phyloP scores from a whole-genome alignment of 2,888 invertebrate species.

The Phyllotreta striolata region DNA sequence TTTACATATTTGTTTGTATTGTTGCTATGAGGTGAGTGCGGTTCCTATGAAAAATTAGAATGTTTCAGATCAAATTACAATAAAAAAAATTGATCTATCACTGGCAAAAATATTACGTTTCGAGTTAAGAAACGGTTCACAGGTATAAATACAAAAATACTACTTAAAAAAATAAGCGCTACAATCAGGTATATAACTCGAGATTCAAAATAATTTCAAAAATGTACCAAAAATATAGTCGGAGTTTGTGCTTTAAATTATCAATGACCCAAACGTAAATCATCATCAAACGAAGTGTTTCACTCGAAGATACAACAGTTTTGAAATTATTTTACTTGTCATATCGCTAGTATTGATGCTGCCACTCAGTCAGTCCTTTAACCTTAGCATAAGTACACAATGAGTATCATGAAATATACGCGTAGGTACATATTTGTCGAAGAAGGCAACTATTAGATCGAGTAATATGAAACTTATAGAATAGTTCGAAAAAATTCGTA shows the following conservation, averaged over 20 bases:
- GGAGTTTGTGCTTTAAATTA: background rate
- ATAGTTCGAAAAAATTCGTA: too few relatives aligned
- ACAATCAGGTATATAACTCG: conserved; percentile 42
- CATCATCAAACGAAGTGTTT: background rate
- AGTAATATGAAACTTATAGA: background rate
- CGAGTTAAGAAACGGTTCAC: conserved; percentile 36
- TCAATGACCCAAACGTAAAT: conserved; percentile 1
- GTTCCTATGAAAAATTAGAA: conserved; percentile 47
- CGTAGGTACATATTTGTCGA: conserved; percentile 3
- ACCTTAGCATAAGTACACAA: conserved; percentile 26
- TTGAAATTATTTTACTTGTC: conserved; percentile 17
- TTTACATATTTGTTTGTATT: conserved; percentile 26
- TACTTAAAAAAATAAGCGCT: conserved; percentile 41
- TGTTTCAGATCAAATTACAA: conserved; percentile 42
- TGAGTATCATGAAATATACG: conserved; percentile 29
- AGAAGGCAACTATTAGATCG: conserved; percentile 12
- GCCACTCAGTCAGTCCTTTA: conserved; percentile 37
- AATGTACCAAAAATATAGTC: conserved; percentile 7
- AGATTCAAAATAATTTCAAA: conserved; percentile 19
- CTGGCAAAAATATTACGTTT: conserved; percentile 40
- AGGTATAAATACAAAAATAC: conserved; percentile 27
- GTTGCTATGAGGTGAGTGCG: conserved; percentile 52
- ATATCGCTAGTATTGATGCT: conserved; percentile 30
- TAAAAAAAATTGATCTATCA: conserved; percentile 43
- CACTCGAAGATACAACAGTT: conserved; percentile 2